Base-by-base conservation (phyloP, 2,797 vertebrate genomes). In the Spondyliosoma cantharus region DNA sequence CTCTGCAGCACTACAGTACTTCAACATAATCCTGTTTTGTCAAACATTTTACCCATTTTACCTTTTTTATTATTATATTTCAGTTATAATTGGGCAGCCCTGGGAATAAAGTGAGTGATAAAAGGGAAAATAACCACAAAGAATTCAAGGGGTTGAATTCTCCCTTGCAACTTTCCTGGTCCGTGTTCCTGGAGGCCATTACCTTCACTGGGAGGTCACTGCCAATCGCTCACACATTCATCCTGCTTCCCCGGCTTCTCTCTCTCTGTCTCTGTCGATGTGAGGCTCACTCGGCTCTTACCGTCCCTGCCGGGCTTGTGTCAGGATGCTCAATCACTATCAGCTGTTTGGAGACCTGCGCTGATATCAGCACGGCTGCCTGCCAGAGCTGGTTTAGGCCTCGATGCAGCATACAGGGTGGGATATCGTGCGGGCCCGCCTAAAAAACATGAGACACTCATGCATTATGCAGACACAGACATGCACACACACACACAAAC, bases 261-360 rank as follows among this genome's bases (percentile, higher is more conserved):
- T 85, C 65, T 67, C 78, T 59, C 56, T 37, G 45, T 78, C 72
- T 87, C 46, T 6, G 15, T 78, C 45, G 16, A 50, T 76, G 78
- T 87, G 58, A 46, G 79, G 25, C 82, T 87, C 74, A 49, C 84
- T 86, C 81, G 78, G 78, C 76, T 60, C 71, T 64, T 32, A 66
- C 37, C 4, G 42, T 43, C 62, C 65, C 74, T 84, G 82, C 89
- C 83, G 81, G 74, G 58, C 83, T 80, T 78, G 68, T 89, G 89
- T 91, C 88, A 86, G 71, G 54, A 86, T 78, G 80, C 60, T 90
- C 82, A 83, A 82, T 87, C 84, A 81, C 80, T 68, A 42, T 81
- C 43, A 76, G 58, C 85, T 77, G 81, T 75, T 84, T 75, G 83
- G 80, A 86, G 77, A 71, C 77, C 42, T 45, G n/a, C 43, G 69